Evolutionary conservation across 2,888 invertebrate genomes (phyloP).

Genomic region (Cosmia trapezina): DNA sequence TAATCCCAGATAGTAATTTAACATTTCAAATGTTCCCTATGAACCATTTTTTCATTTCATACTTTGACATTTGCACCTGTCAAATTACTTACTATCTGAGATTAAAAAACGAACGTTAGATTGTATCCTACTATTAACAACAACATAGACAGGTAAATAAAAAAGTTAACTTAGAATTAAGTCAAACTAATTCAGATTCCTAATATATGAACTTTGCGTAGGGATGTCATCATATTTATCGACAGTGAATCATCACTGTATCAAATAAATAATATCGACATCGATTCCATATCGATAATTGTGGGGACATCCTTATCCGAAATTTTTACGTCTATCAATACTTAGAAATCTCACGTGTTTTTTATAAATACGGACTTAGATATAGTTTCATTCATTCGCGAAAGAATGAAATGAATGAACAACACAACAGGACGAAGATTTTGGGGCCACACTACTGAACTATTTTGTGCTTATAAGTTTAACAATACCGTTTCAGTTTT

Average conservation of each 20-base stretch:
- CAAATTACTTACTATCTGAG: no score
- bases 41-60: no score
- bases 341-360: constrained; percentile 52
- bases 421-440: constrained; percentile 45
- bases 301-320: constrained; percentile 4
- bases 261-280: constrained; percentile 33
- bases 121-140: constrained; percentile 7
- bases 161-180: neutral
- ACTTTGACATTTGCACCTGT: no score
- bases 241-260: constrained; percentile 1
- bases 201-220: constrained; percentile 14
- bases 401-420: constrained; percentile 37
- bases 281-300: constrained; percentile 16
- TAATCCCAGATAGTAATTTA: no score
- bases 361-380: constrained; percentile 44
- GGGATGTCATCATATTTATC: constrained; percentile 23
- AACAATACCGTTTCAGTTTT: constrained; percentile 19
- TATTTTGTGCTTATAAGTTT: constrained; percentile 18
- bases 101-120: no score
- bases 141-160: constrained; percentile 2
- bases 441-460: constrained; percentile 50
- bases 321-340: constrained; percentile 40
- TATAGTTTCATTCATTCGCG: constrained; percentile 32
- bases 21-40: no score
- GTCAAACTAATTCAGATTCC: constrained; percentile 5